Base-by-base conservation (phyloP, 2,113 vertebrate genomes). In the Cygnus buccinator region DNA sequence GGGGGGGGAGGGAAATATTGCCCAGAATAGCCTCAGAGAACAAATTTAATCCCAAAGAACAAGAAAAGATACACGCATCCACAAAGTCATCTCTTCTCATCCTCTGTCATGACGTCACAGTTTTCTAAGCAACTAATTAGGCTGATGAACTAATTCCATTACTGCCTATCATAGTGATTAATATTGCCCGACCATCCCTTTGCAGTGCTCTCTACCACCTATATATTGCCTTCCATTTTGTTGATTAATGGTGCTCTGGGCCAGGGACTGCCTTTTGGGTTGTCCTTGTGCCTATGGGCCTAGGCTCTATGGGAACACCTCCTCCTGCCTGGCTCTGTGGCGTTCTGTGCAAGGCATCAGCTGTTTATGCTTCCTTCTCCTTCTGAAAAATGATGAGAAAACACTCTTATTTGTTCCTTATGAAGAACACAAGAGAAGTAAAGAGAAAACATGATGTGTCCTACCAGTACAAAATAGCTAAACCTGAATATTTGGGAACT, bases 71-170 rank as follows among this genome's bases (percentile, higher is more conserved):
- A 72, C 6, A 57, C 3, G 44, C 25, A 72, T 29, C 62, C 74
- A 82, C 73, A 57, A 92, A 78, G 23, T 43, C 28, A 48, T 61
- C n/a, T 78, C 57, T 78, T 78, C 57, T 68, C 54, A 35, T 65
- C 11, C 50, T 72, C 50, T 54, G 35, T 52, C 9, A 4, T 13
- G 26, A 46, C 31, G 62, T 11, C 44, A 63, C 28, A 31, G 7
- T 0, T 74, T 78, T 88, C 59, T 0, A 29, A 92, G 62, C 0
- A 4, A 91, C 84, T 89, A 86, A 90, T 93, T 72, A 89, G 4
- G 0, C 10, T 79, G 89, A 93, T 95, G 93, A 75, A 21, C 23
- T 84, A 95, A 95, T 95, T 94, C 87, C 74, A 95, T 91, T 95
- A 87, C 23, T 3, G 0, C 6, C 62, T 68, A 81, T 41, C 58